Base-by-base conservation (phyloP, 2,113 vertebrate species). In the Psammodynastes pulverulentus region DNA sequence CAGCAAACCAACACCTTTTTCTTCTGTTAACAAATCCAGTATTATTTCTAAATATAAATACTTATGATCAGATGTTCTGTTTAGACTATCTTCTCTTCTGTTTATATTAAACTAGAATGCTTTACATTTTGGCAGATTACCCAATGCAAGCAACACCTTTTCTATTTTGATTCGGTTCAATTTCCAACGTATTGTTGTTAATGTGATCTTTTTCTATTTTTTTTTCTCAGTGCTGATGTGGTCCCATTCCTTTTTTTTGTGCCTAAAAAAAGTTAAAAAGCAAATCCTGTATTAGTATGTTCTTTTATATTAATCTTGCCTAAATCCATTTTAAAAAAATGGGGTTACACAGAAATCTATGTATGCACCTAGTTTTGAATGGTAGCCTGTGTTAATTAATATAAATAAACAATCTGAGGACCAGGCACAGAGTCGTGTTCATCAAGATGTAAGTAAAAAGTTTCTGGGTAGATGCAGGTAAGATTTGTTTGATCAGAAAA, bases 161-260 rank as follows among this genome's bases (percentile, higher is more conserved):
- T 21, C 19, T 91, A 1, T 24, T 17, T 84, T 84, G 72, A 49
- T 49, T 34, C 10, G 24, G 12, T 86, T 48, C 29, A 58, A 2
- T 34, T 19, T 86, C 48, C 23, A 43, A 49, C 26, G 15, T 23
- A 39, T 45, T 39, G 21, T 48, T n/a, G 43, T n/a, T 34, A 45
- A 91, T 52, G 7, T 15, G 9, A 86, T 46, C 9, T n/a, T 10
- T 92, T 94, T 58, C 26, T 21, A 21, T 94, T 84, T 79, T 97
- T 96, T 93, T 93, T 93, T 93, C 53, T 96, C 93, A 29, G 92
- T 87, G 92, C 21, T 0, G 95, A 79, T 79, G 43, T 17, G 8
- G 10, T 43, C 26, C 21, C 5, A 5, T 56, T 84, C 24, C 34
- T 79, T 79, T 89, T 24, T 46, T 52, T 89, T 10, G 15, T 39